Evolutionary conservation across 2,797 vertebrate genomes (phyloP).

Genomic region (Natrix natrix): DNA sequence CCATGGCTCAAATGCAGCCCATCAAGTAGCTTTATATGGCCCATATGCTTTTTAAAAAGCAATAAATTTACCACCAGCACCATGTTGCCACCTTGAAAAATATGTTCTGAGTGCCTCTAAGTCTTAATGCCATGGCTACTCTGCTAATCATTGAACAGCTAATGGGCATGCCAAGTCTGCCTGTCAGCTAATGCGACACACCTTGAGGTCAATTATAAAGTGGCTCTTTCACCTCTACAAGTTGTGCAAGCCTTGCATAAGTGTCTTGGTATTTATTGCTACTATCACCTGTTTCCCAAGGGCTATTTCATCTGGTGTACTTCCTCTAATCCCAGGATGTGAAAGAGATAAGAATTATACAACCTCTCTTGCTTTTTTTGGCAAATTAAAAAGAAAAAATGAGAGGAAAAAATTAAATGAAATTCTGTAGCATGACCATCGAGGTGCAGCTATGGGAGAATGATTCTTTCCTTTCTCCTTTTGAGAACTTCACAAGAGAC

Average conservation of each 20-base stretch:
- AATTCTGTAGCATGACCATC: neutral
- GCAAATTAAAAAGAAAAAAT: neutral
- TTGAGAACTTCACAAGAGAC: neutral
- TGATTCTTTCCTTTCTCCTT: neutral
- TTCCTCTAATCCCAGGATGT: neutral
- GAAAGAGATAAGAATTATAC: neutral
- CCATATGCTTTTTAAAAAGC: neutral
- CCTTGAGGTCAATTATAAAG: neutral
- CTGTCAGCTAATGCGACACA: neutral
- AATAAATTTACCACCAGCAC: neutral
- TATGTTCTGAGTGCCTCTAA: neutral
- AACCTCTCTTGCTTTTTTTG: neutral
- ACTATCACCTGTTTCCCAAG: neutral
- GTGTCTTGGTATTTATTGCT: neutral
- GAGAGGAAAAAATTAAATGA: neutral
- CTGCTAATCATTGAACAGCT: neutral
- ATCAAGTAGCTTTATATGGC: neutral
- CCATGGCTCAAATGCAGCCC: neutral
- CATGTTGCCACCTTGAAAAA: neutral
- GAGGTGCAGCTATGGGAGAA: neutral
- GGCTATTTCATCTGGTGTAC: neutral
- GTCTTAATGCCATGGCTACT: neutral
- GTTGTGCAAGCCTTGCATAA: neutral
- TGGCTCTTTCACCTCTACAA: neutral
- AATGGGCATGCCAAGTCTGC: neutral